phyloP scores from a whole-genome alignment of 2,888 invertebrate genomes.

The Podabrus alpinus region DNA sequence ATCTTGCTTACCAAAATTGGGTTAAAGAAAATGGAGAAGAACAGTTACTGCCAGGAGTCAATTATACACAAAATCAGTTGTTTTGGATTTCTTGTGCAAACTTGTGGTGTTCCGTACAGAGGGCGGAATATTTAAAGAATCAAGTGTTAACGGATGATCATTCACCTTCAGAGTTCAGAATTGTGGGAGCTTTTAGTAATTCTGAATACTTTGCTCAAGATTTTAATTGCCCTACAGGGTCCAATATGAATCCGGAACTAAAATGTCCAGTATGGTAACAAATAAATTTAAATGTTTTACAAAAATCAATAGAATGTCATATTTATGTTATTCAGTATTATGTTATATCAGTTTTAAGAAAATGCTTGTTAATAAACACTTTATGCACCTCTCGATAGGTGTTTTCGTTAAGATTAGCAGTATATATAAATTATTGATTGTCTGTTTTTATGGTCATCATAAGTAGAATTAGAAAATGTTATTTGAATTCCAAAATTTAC shows the following conservation, averaged over 20 bases:
- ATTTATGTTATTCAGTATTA: background rate
- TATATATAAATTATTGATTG: too few relatives aligned
- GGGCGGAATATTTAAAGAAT: slow-evolving; percentile 5
- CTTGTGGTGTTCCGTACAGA: slow-evolving; percentile 10
- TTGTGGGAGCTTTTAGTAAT: slow-evolving; percentile 11
- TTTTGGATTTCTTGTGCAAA: slow-evolving; percentile 20
- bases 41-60: background rate
- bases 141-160: slow-evolving; percentile 9
- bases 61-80: slow-evolving; percentile 9
- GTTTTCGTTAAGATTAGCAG: background rate
- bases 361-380: background rate
- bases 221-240: slow-evolving; percentile 16
- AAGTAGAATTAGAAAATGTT: too few relatives aligned
- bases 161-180: slow-evolving; percentile 8
- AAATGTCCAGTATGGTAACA: slow-evolving; percentile 20
- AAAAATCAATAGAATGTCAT: background rate
- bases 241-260: slow-evolving; percentile 16
- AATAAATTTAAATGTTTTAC: background rate
- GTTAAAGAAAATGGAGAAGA: slow-evolving; percentile 6
- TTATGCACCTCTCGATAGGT: background rate
- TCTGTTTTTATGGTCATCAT: too few relatives aligned
- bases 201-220: slow-evolving; percentile 20
- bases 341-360: background rate
- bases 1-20: slow-evolving; percentile 12
- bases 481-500: too few relatives aligned